Percentiles rank a stretch among this genome's conserved stretches.
Evolutionary conservation across 2,113 vertebrate genomes (phyloP).

Genomic region (Sinocyclocheilus grahami): DNA sequence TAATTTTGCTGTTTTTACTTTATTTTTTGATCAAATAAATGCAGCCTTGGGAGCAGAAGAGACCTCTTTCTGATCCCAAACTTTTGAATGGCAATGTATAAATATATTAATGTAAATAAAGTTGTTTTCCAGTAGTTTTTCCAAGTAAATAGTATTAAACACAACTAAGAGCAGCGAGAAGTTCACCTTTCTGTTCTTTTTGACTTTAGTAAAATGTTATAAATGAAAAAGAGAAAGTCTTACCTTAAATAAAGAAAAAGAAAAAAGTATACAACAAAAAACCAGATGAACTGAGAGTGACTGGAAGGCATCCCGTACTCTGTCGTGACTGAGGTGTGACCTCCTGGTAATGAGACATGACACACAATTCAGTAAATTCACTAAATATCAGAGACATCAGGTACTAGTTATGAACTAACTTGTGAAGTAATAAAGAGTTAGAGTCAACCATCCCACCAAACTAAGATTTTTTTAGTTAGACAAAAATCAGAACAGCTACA

Average conservation of each 20-base stretch:
- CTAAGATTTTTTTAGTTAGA: neutral
- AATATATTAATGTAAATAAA: too few species aligned
- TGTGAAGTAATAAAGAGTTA: neutral
- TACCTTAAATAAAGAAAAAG: constrained; percentile 99
- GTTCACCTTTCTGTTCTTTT: neutral
- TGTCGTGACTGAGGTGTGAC: constrained; percentile 81
- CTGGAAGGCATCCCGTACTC: constrained; percentile 98
- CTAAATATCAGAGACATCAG: neutral
- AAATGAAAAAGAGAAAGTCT: constrained; percentile 41
- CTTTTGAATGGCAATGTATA: neutral
- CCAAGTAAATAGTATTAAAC: neutral
- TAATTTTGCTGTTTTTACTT: neutral
- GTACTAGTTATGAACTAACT: neutral
- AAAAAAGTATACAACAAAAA: constrained; percentile 98
- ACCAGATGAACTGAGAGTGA: constrained; percentile 98
- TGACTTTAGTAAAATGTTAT: neutral
- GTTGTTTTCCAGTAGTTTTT: neutral
- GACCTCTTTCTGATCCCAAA: neutral
- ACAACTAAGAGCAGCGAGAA: neutral
- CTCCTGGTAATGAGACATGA: constrained; percentile 72
- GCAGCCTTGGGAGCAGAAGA: neutral
- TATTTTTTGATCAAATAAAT: neutral
- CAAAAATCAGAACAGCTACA: neutral
- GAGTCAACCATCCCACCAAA: neutral
- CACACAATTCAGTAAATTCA: neutral